Evolutionary conservation across 2,113 vertebrate genomes (phyloP).

Genomic region (Ia io): DNA sequence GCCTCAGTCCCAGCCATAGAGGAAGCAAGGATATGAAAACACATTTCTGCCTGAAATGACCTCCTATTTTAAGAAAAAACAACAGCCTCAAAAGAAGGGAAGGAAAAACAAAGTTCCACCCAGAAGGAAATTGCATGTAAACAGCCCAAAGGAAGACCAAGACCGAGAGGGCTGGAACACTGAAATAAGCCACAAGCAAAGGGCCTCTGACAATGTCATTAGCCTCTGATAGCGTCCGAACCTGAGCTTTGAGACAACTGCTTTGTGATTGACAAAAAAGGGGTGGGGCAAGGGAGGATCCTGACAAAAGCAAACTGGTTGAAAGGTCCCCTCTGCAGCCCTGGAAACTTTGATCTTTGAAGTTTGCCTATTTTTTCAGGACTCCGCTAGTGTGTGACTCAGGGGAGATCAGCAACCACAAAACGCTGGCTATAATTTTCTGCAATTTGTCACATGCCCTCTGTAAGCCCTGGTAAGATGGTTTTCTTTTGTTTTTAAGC

Average conservation of each 20-base stretch:
- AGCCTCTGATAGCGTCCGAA: constrained; percentile 50
- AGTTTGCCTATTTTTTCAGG: constrained; percentile 44
- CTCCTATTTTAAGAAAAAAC: constrained; percentile 79
- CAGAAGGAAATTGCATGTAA: constrained; percentile 76
- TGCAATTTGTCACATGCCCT: constrained; percentile 75
- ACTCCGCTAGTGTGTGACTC: constrained; percentile 51
- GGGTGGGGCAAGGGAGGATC: constrained; percentile 19
- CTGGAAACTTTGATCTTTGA: constrained; percentile 64
- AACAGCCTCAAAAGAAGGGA: constrained; percentile 74
- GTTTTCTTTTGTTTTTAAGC: constrained; percentile 61
- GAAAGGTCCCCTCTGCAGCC: constrained; percentile 29
- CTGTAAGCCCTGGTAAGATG: constrained; percentile 61
- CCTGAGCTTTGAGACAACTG: constrained; percentile 6
- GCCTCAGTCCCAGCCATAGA: constrained; percentile 60
- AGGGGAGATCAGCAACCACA: constrained; percentile 68
- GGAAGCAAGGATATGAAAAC: constrained; percentile 71
- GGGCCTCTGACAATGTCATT: background rate
- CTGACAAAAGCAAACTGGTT: constrained; percentile 37
- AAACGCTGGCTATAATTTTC: constrained; percentile 70
- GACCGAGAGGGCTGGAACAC: background rate
- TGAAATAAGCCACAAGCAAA: constrained; percentile 17
- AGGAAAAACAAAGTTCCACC: constrained; percentile 78
- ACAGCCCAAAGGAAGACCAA: constrained; percentile 60
- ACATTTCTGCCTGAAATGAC: constrained; percentile 76
- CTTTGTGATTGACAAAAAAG: constrained; percentile 55